phyloP scores from a whole-genome alignment of 2,797 vertebrate species.

The Coregonus suidteri region DNA sequence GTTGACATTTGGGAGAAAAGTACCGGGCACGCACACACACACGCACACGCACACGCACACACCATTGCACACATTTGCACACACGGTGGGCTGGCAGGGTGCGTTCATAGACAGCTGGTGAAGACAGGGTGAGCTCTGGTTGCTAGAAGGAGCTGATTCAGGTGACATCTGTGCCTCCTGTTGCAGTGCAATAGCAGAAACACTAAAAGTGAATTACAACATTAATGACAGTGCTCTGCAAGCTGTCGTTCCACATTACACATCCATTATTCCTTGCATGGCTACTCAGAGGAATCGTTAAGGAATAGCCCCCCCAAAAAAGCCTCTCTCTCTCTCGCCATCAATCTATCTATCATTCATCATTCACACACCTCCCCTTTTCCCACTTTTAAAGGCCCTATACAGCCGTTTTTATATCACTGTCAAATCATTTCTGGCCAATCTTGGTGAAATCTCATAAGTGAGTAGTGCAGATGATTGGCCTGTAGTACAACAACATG shows the following conservation, averaged over 20 bases:
- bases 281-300: constrained; percentile 62
- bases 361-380: constrained; percentile 15
- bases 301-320: constrained; percentile 31
- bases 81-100: constrained; percentile 50
- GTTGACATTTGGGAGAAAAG: not conserved
- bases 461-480: constrained; percentile 60
- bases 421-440: constrained; percentile 43
- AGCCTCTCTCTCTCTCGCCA: constrained; percentile 36
- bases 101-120: constrained; percentile 67
- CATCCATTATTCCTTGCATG: constrained; percentile 68
- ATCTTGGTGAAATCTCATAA: constrained; percentile 65
- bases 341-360: constrained; percentile 46
- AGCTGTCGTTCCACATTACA: constrained; percentile 73
- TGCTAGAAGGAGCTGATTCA: constrained; percentile 68
- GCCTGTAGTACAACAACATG: constrained; percentile 43
- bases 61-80: not conserved
- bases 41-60: not conserved
- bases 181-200: constrained; percentile 69
- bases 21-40: not conserved
- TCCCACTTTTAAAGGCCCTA: constrained; percentile 17
- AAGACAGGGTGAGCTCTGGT: constrained; percentile 66
- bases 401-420: too few species aligned
- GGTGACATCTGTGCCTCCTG: constrained; percentile 77
- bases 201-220: constrained; percentile 78
- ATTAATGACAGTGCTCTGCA: constrained; percentile 76